Base-by-base conservation (phyloP, 1,140 invertebrate genomes). In the Anthonomus grandis region DNA sequence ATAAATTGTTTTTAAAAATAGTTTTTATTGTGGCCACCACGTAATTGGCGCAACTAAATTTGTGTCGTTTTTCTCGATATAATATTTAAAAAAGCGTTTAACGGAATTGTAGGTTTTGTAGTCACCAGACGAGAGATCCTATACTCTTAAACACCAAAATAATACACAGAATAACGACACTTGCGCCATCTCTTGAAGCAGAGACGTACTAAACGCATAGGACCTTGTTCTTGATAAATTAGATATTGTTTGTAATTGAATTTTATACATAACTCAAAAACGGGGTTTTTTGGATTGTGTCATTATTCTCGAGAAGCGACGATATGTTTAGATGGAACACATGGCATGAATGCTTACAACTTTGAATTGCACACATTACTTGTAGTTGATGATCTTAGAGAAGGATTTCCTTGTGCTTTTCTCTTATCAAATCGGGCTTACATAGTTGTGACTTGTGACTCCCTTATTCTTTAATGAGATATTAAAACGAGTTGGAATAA, bases 251-350 rank as follows among this genome's bases (percentile, higher is more conserved):
- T n/a, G n/a, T n/a, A n/a, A n/a, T n/a, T n/a, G n/a, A n/a, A n/a
- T n/a, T n/a, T n/a, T n/a, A n/a, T n/a, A n/a, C n/a, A n/a, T n/a
- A n/a, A n/a, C n/a, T n/a, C n/a, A n/a, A n/a, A n/a, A n/a, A 31
- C n/a, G 27, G 27, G 6, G 27, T 31, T 31, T 31, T 31, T 31
- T 31, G 27, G 27, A 31, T 31, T 31, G 27, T 31, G 27, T 31
- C 27, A n/a, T 31, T 31, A 31, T 31, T 31, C 27, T 31, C 27
- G 27, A 31, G 27, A 31, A 31, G 27, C 27, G 27, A 31, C 27
- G 27, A 53, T 58, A 1, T 58, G 56, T 23, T 36, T 58, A 3
- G 56, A 58, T 39, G 56, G 25, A 27, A 58, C 56, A 6, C 49
- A 52, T 45, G 56, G 47, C 3, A 12, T 46, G 21, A 58, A 58